These are phyloP conservation scores for Lophius americanus DNA, from an alignment of 2,797 vertebrate species.

Conservation along the genomic window DNA sequence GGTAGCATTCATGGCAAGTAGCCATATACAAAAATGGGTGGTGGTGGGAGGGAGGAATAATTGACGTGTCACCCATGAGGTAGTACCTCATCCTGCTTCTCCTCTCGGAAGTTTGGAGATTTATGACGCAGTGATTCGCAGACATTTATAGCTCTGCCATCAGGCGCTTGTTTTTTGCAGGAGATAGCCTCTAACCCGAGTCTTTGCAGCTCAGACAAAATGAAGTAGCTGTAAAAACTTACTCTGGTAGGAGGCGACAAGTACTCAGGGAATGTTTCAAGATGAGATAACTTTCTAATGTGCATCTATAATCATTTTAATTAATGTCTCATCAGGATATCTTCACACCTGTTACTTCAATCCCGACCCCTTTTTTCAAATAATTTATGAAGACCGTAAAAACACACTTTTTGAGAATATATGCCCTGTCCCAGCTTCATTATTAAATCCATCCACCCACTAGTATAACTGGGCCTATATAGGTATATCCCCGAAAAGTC, in stretches of 20 bases:
- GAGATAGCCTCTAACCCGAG: slow-evolving; percentile 29
- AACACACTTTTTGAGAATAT: no score
- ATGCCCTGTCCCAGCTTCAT: no score
- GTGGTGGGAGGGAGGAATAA: slow-evolving; percentile 55
- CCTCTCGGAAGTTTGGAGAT: slow-evolving; percentile 62
- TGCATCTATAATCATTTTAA: neutral
- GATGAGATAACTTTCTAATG: neutral
- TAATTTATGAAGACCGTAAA: no score
- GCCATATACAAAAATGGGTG: slow-evolving; percentile 55
- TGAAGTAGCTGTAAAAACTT: no score
- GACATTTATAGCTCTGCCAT: slow-evolving; percentile 58
- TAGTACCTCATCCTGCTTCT: slow-evolving; percentile 59
- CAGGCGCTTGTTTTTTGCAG: slow-evolving; percentile 41
- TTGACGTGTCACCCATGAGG: slow-evolving; percentile 73
- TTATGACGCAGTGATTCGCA: slow-evolving; percentile 63
- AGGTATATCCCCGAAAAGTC: no score
- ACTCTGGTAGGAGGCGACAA: no score
- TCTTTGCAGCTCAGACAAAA: slow-evolving; percentile 26
- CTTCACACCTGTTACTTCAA: no score
- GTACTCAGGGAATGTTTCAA: slow-evolving; percentile 6
- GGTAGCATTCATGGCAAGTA: slow-evolving; percentile 59
- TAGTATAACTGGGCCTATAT: no score
- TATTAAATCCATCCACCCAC: no score
- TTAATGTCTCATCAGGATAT: neutral
- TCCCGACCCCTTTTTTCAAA: no score